Percentiles rank a stretch among this genome's conserved stretches.
Evolutionary conservation across 53 echinoderm and acorn worm species (phyloP).

Genomic region (Stichopus horrens): DNA sequence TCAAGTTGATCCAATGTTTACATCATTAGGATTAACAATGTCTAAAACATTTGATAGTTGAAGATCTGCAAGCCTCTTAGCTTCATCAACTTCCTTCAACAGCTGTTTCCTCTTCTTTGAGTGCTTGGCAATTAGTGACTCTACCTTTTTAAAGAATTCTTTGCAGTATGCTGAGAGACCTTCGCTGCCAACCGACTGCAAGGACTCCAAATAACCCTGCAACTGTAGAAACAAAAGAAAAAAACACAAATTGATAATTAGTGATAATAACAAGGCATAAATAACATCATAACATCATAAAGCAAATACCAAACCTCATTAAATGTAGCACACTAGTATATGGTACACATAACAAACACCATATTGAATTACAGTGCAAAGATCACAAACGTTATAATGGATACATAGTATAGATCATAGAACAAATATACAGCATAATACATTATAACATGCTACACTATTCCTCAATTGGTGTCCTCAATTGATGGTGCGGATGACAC

Average conservation of each 20-base stretch:
- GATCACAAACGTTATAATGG: too few species aligned
- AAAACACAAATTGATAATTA: background rate
- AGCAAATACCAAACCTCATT: too few species aligned
- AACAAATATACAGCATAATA: too few species aligned
- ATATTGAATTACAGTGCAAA: too few species aligned
- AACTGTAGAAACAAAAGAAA: background rate
- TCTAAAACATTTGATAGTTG: conserved; percentile 61
- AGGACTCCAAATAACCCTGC: background rate
- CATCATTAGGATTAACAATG: background rate
- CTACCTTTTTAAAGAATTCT: conserved; percentile 69
- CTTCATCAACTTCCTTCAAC: conserved; percentile 67
- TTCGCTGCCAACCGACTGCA: conserved; percentile 37
- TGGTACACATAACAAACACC: too few species aligned
- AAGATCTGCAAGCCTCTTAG: conserved; percentile 72
- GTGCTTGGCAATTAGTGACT: conserved; percentile 46
- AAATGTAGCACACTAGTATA: too few species aligned
- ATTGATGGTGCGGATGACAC: too few species aligned
- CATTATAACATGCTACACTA: too few species aligned
- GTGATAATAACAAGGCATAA: background rate
- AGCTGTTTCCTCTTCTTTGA: conserved; percentile 60
- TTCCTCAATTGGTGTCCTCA: too few species aligned
- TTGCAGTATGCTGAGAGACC: conserved; percentile 69
- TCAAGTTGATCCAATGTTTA: background rate
- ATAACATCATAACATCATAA: too few species aligned
- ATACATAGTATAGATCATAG: too few species aligned